Conservation (phyloP, 2,888 invertebrate genomes). For the Orthonevra nobilis region DNA sequence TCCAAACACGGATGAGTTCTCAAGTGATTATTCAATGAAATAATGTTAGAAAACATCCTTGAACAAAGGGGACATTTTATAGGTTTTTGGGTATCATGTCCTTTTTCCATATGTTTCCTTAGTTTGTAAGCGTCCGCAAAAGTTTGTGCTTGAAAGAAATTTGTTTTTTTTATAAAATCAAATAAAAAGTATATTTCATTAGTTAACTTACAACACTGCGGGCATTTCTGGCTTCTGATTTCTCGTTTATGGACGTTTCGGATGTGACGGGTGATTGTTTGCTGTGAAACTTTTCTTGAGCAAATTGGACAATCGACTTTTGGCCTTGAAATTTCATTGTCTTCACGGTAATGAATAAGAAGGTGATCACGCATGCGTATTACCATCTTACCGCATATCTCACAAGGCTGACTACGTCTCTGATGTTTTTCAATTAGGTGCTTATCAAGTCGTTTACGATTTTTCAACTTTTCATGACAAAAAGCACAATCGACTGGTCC, state of each 20-base stretch:
- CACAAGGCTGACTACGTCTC: slow-evolving; percentile 34
- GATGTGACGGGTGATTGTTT: slow-evolving; percentile 40
- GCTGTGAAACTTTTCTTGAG: slow-evolving; percentile 35
- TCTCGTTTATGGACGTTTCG: slow-evolving; percentile 30
- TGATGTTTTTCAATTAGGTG: slow-evolving; percentile 43
- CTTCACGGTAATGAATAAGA: slow-evolving; percentile 32
- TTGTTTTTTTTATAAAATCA: not conserved
- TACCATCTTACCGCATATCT: slow-evolving; percentile 45
- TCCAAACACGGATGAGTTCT: slow-evolving; percentile 32
- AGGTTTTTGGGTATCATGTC: not conserved
- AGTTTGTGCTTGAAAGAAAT: slow-evolving; percentile 24
- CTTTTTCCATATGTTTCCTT: slow-evolving; percentile 17
- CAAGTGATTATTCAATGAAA: slow-evolving; percentile 31
- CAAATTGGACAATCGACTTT: slow-evolving; percentile 37
- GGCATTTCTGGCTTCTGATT: slow-evolving; percentile 23
- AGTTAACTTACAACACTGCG: slow-evolving; percentile 45
- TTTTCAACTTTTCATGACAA: slow-evolving; percentile 37
- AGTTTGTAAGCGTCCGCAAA: slow-evolving; percentile 40
- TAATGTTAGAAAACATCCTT: slow-evolving; percentile 13
- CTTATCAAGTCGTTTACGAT: slow-evolving; percentile 25
- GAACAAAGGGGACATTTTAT: slow-evolving; percentile 24
- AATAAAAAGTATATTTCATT: not conserved
- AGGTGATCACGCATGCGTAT: slow-evolving; percentile 46
- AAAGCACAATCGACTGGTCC: slow-evolving; percentile 42
- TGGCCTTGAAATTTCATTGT: slow-evolving; percentile 25